Evolutionary conservation across 2,888 invertebrate genomes (phyloP), one percentile per base, ranked within the genome.

Genomic region (Lithophane socia): DNA sequence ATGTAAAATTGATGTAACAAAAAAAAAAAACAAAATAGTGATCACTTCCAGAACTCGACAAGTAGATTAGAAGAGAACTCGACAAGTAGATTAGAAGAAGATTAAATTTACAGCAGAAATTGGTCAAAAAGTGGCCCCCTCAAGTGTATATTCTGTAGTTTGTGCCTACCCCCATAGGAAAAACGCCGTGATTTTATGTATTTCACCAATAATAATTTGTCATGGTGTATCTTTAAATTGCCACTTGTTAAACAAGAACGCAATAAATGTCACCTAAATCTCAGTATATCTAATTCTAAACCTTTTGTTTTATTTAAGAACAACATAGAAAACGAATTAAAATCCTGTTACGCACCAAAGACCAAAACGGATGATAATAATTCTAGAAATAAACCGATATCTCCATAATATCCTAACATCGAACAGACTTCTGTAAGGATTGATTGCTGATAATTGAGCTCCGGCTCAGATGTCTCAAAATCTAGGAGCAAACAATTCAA

Each of bases 351-450:
- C 29, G 18, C 37, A 66, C 42, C 29, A 74, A 56, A 56, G 1
- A 69, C 54, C 13, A 77, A 83, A 83, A 64, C 21, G n/a, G 49
- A 84, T 61, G 72, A 61, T 37, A 80, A 67, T 54, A 58, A 72
- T 71, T 70, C 65, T 72, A 74, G 21, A 72, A 73, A 72, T 49
- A 83, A 72, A 52, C 10, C 24, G 42, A 67, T 56, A 71, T 18
- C 24, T 61, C 60, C 68, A 52, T 58, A 83, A 72, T 56, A 29
- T 24, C 1, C 2, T 47, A 52, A 29, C 21, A 76, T 76, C 29
- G 68, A 54, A 49, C 21, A 42, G 49, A 69, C 54, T 54, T 73
- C 42, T n/a, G 74, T 68, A 42, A 58, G 24, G 52, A 72, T 67
- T 78, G 73, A 78, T 80, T 72, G 44, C 42, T 37, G 52, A 71